Evolutionary conservation across 2,888 invertebrate genomes (phyloP).

Genomic region (Catocala nupta): DNA sequence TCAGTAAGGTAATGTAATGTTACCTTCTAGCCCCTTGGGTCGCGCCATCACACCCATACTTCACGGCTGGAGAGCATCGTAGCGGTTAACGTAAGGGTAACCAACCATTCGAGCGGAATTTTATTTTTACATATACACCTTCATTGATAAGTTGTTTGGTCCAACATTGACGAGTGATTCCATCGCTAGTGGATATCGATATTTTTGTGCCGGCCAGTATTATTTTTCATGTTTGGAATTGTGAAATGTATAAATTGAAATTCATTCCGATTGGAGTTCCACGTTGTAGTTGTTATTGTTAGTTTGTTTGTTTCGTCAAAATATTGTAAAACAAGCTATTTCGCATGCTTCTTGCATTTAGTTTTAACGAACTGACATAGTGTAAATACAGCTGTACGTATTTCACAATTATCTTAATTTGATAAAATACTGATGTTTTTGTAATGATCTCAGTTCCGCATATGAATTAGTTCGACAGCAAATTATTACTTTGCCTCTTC

Average conservation of each 20-base stretch:
- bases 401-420: too few species aligned
- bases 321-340: too few species aligned
- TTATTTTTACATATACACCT: slow-evolving; percentile 28
- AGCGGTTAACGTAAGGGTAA: slow-evolving; percentile 44
- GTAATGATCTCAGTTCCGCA: too few species aligned
- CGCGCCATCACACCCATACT: slow-evolving; percentile 39
- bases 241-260: slow-evolving; percentile 1
- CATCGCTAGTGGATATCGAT: neutral
- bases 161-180: neutral
- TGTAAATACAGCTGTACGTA: too few species aligned
- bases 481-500: slow-evolving; percentile 4
- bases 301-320: too few species aligned
- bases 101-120: slow-evolving; percentile 39
- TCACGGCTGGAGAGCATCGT: slow-evolving; percentile 40
- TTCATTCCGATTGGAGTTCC: neutral
- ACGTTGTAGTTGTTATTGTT: too few species aligned
- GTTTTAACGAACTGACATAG: too few species aligned
- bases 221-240: slow-evolving; percentile 5
- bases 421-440: too few species aligned
- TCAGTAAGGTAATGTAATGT: slow-evolving; percentile 48
- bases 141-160: slow-evolving; percentile 29
- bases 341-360: too few species aligned
- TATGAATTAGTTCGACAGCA: neutral
- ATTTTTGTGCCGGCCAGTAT: neutral
- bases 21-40: slow-evolving; percentile 46